Conservation (phyloP, 1,140 invertebrate genomes). For the Drosophila sechellia region DNA sequence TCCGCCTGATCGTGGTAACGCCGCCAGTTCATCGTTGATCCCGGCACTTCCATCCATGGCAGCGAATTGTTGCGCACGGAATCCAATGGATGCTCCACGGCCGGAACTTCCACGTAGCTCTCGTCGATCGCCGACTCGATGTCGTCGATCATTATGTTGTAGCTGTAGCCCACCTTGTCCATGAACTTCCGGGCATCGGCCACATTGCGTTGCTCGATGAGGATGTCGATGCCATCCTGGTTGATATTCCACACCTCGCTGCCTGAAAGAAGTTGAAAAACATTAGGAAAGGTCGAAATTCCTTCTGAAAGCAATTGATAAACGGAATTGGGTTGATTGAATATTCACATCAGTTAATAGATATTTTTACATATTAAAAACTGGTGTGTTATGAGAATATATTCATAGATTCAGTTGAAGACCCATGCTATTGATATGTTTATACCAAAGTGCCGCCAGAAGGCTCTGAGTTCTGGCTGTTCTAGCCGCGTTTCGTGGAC, state of each 20-base stretch:
- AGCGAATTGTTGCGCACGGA: slow-evolving; percentile 71
- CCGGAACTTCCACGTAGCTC: slow-evolving; percentile 88
- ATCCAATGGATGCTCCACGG: slow-evolving; percentile 83
- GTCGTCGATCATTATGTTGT: slow-evolving; percentile 89
- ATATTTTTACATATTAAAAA: no score
- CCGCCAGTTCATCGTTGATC: slow-evolving; percentile 90
- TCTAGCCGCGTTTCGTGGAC: slow-evolving; percentile 65
- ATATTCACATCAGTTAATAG: no score
- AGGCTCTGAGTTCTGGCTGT: slow-evolving; percentile 39
- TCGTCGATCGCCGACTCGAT: slow-evolving; percentile 90
- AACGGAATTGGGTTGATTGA: not conserved
- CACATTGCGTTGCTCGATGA: slow-evolving; percentile 87
- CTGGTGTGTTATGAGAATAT: not conserved
- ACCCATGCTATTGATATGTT: not conserved
- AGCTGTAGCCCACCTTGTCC: slow-evolving; percentile 86
- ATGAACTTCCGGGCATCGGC: slow-evolving; percentile 86
- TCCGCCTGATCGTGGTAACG: slow-evolving; percentile 89
- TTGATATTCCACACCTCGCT: slow-evolving; percentile 82
- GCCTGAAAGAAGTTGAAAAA: slow-evolving; percentile 35
- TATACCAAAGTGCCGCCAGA: slow-evolving; percentile 71
- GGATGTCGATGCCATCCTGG: slow-evolving; percentile 84
- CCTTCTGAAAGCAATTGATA: not conserved
- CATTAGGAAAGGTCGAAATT: not conserved
- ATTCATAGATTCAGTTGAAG: not conserved
- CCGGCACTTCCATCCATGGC: slow-evolving; percentile 72